Evolutionary conservation across 2,797 vertebrate genomes (phyloP).

Genomic region (Eutrigla gurnardus): DNA sequence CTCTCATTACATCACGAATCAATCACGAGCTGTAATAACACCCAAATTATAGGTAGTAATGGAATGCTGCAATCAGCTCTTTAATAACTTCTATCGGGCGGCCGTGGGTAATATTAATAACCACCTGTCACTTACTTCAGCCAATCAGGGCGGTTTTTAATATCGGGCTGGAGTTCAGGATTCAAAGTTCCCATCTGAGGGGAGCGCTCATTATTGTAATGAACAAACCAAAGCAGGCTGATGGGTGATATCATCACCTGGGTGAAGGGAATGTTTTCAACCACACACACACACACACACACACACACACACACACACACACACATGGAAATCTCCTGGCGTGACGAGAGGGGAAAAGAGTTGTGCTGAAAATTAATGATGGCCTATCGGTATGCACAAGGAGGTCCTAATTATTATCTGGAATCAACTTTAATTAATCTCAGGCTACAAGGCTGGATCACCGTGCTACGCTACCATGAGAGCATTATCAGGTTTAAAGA

Average conservation of each 20-base stretch:
- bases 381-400: slow-evolving; percentile 64
- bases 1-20: not conserved
- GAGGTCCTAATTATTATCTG: slow-evolving; percentile 67
- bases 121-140: not conserved
- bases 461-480: slow-evolving; percentile 29
- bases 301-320: not conserved
- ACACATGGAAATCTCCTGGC: not conserved
- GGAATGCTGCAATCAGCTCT: slow-evolving; percentile 31
- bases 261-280: not conserved
- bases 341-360: slow-evolving; percentile 15
- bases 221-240: not conserved
- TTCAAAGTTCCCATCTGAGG: slow-evolving; percentile 15
- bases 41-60: slow-evolving; percentile 8
- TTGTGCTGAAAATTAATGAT: slow-evolving; percentile 39
- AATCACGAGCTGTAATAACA: slow-evolving; percentile 24
- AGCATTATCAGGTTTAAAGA: slow-evolving; percentile 50
- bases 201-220: slow-evolving; percentile 19
- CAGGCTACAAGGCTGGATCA: slow-evolving; percentile 44
- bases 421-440: slow-evolving; percentile 73
- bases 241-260: not conserved
- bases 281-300: not conserved
- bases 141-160: slow-evolving; percentile 31
- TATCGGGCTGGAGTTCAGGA: not conserved
- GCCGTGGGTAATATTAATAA: slow-evolving; percentile 38
- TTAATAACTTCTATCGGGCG: slow-evolving; percentile 17